phyloP scores from a whole-genome alignment of 2,888 invertebrate species.

The Synanthedon formicaeformis region DNA sequence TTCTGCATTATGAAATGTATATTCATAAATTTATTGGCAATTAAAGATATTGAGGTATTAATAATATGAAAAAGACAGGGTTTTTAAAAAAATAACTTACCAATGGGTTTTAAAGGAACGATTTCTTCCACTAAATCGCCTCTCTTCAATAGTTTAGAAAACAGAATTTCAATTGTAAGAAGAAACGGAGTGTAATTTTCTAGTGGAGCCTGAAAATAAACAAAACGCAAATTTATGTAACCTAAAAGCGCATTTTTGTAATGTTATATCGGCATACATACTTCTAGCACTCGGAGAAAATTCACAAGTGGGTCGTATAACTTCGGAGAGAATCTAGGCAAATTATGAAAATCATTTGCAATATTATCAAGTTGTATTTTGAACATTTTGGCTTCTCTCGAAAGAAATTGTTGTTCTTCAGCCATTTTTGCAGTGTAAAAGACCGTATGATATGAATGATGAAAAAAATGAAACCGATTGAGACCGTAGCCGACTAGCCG shows the following conservation, averaged over 20 bases:
- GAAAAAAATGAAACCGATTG: too few relatives aligned
- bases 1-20: too few relatives aligned
- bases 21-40: too few relatives aligned
- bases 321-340: slow-evolving; percentile 67
- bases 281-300: slow-evolving; percentile 78
- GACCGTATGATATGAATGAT: too few relatives aligned
- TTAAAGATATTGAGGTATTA: too few relatives aligned
- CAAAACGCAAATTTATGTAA: slow-evolving; percentile 12
- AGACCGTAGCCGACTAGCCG: too few relatives aligned
- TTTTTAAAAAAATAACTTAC: slow-evolving; percentile 27
- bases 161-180: slow-evolving; percentile 78
- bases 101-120: slow-evolving; percentile 68
- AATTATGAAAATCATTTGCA: slow-evolving; percentile 77
- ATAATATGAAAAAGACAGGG: not conserved
- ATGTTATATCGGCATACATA: slow-evolving; percentile 18
- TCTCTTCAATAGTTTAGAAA: slow-evolving; percentile 75
- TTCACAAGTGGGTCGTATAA: slow-evolving; percentile 76
- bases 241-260: slow-evolving; percentile 11
- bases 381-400: slow-evolving; percentile 74
- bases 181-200: slow-evolving; percentile 70
- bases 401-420: slow-evolving; percentile 46
- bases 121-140: slow-evolving; percentile 74
- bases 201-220: slow-evolving; percentile 48
- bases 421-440: slow-evolving; percentile 50
- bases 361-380: slow-evolving; percentile 75